Evolutionary conservation across 2,113 vertebrate species (phyloP).

Genomic region (Chelonoidis abingdonii): DNA sequence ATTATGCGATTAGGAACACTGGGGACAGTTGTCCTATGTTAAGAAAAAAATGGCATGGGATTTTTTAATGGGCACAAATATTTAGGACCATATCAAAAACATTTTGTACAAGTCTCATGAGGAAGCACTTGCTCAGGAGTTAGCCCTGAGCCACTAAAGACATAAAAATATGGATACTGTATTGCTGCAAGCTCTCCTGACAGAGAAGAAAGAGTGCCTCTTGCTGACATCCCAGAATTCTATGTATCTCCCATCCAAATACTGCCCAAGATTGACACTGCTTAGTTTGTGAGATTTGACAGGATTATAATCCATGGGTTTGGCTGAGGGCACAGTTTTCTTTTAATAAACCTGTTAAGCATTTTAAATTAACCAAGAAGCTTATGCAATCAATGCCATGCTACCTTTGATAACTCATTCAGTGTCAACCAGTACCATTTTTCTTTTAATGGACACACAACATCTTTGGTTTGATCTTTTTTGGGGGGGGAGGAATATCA

Average conservation of each 20-base stretch:
- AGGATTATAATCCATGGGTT: constrained; percentile 67
- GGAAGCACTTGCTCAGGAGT: constrained; percentile 65
- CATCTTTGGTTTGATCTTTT: constrained; percentile 45
- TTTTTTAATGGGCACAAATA: constrained; percentile 63
- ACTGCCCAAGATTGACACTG: constrained; percentile 3
- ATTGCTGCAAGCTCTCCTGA: constrained; percentile 60
- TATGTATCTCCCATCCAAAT: constrained; percentile 34
- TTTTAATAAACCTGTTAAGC: constrained; percentile 70
- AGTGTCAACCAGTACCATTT: constrained; percentile 67
- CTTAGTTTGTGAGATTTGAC: constrained; percentile 54
- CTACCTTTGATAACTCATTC: constrained; percentile 61
- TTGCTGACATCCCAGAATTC: background rate
- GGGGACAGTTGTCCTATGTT: background rate
- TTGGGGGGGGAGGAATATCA: background rate
- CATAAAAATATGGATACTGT: constrained; percentile 1
- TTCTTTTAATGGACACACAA: constrained; percentile 65
- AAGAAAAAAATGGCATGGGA: constrained; percentile 6
- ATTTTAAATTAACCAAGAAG: constrained; percentile 59
- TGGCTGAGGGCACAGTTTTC: constrained; percentile 66
- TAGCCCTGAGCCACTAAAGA: constrained; percentile 67
- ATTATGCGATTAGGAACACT: background rate
- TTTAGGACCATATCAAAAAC: constrained; percentile 65
- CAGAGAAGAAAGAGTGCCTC: constrained; percentile 72
- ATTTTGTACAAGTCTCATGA: constrained; percentile 64
- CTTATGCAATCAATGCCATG: constrained; percentile 45